These are phyloP conservation scores for Tringa solitaria DNA, from an alignment of 2,113 vertebrate species.

Conservation along the genomic window DNA sequence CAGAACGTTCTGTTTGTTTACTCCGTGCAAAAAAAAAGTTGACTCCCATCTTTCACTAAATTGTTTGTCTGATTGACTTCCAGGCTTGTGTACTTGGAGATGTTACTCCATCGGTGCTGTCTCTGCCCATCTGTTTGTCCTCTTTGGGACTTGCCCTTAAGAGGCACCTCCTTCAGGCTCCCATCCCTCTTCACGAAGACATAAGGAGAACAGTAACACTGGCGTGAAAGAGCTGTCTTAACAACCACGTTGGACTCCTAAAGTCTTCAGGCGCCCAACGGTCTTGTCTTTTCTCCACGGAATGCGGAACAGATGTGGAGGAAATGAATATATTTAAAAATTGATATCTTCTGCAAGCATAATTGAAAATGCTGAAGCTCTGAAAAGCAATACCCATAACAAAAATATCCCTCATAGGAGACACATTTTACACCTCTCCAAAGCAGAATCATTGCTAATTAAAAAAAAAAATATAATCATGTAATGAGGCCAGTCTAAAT, in stretches of 20 bases:
- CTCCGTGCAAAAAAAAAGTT: neutral
- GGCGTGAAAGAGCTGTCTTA: neutral
- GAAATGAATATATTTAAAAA: neutral
- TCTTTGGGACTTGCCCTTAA: conserved; percentile 52
- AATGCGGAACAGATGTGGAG: conserved; percentile 16
- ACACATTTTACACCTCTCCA: neutral
- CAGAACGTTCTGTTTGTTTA: conserved; percentile 18
- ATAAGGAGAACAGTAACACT: neutral
- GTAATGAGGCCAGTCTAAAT: neutral
- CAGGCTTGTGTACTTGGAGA: neutral
- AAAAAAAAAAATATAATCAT: neutral
- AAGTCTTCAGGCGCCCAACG: neutral
- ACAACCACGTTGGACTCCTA: neutral
- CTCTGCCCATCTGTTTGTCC: conserved; percentile 62
- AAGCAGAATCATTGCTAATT: neutral
- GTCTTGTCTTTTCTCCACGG: neutral
- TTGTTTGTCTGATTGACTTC: conserved; percentile 16
- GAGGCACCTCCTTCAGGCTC: conserved; percentile 31
- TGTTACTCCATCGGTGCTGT: conserved; percentile 24
- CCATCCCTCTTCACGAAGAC: neutral
- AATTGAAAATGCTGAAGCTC: neutral
- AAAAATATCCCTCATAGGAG: neutral
- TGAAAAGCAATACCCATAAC: neutral
- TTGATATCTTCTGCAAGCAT: neutral
- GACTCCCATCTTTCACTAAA: conserved; percentile 27